Percentiles rank a stretch among this genome's conserved stretches.
These are phyloP conservation scores for Saguinus imperator DNA, from an alignment of 2,113 vertebrate species.

Conservation along the genomic window DNA sequence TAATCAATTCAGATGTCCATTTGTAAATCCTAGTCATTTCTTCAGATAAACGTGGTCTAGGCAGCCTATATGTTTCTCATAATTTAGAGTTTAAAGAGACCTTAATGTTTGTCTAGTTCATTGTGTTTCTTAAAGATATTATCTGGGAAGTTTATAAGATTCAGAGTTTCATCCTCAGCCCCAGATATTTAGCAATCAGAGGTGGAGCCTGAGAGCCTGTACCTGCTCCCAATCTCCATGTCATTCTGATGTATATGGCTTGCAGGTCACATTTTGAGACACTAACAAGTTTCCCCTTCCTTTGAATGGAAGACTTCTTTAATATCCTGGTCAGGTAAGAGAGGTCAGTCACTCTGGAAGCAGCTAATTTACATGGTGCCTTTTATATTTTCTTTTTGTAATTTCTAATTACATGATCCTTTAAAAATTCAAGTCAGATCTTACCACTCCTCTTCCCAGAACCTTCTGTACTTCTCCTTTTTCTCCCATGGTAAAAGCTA, in stretches of 20 bases:
- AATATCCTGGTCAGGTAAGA: not conserved
- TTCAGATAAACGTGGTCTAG: not conserved
- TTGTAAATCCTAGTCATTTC: not conserved
- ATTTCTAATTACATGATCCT: not conserved
- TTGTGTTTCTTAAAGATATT: not conserved
- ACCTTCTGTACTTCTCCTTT: not conserved
- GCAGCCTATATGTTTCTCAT: not conserved
- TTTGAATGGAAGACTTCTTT: not conserved
- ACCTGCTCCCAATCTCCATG: not conserved
- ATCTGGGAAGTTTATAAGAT: not conserved
- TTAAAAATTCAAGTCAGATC: not conserved
- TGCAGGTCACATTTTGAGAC: not conserved
- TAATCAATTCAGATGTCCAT: slow-evolving; percentile 13
- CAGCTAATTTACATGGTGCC: not conserved
- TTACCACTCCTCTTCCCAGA: not conserved
- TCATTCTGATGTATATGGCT: not conserved
- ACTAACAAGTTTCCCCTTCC: not conserved
- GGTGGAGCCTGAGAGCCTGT: not conserved
- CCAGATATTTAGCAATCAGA: not conserved
- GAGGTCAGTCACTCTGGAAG: not conserved
- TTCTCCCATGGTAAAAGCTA: not conserved
- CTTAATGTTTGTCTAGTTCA: not conserved
- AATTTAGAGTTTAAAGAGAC: not conserved
- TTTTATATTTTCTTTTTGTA: not conserved
- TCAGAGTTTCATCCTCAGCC: not conserved